A percentile compares a stretch with the other conserved stretches of the same genome.
Evolutionary conservation across 2,113 vertebrate genomes (phyloP).

Genomic region (Epinephelus moara): DNA sequence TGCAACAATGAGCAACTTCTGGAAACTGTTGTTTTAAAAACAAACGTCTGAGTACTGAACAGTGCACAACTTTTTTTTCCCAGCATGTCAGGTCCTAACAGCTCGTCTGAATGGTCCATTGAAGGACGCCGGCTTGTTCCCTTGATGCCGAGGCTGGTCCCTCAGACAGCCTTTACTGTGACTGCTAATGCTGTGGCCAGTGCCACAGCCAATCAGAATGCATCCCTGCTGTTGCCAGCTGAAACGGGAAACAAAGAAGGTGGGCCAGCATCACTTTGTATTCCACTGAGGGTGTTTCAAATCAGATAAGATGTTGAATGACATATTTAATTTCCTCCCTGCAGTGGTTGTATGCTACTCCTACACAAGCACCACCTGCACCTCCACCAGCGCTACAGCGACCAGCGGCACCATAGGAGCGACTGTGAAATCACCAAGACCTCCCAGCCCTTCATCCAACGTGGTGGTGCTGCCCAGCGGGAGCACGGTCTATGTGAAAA

Average conservation of each 20-base stretch:
- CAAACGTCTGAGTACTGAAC: neutral
- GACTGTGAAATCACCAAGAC: slow-evolving; percentile 93
- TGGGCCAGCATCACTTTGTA: slow-evolving; percentile 44
- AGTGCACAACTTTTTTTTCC: slow-evolving; percentile 11
- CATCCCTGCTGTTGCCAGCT: slow-evolving; percentile 91
- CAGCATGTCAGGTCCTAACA: slow-evolving; percentile 98
- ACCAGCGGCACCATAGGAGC: slow-evolving; percentile 89
- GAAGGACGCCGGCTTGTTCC: slow-evolving; percentile 97
- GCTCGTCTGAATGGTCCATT: slow-evolving; percentile 97
- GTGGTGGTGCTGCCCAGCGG: slow-evolving; percentile 98
- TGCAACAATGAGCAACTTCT: neutral
- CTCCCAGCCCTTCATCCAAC: slow-evolving; percentile 96
- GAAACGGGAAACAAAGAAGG: slow-evolving; percentile 99
- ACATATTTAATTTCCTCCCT: neutral
- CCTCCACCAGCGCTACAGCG: slow-evolving; percentile 90
- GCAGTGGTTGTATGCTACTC: slow-evolving; percentile 98
- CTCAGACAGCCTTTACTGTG: slow-evolving; percentile 96
- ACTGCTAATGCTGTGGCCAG: slow-evolving; percentile 95
- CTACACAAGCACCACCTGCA: slow-evolving; percentile 96
- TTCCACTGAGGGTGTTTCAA: rapidly evolving
- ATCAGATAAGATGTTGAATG: neutral
- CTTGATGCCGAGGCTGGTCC: slow-evolving; percentile 96
- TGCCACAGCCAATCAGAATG: slow-evolving; percentile 93
- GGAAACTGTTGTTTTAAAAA: neutral
- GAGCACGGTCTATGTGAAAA: slow-evolving; percentile 98